A percentile compares a stretch with the other conserved stretches of the same genome.
Conservation (phyloP, 2,113 vertebrate species). For the Chaenogobius annularis region DNA sequence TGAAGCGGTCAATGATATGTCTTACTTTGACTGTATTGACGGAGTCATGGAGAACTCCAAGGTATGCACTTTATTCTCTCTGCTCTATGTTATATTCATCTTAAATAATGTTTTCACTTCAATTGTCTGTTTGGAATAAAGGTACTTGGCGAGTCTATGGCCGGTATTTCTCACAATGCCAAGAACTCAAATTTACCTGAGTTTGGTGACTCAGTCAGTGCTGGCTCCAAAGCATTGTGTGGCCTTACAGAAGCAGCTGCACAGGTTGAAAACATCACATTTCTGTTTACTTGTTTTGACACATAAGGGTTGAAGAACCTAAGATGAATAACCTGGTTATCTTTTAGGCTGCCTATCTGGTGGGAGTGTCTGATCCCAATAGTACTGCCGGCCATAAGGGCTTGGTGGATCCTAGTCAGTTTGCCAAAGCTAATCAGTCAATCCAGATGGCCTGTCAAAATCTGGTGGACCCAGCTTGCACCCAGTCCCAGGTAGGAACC, state of each 20-base stretch:
- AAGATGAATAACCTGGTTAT: constrained; percentile 7
- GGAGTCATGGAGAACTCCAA: constrained; percentile 99
- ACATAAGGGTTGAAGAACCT: neutral
- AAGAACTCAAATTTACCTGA: constrained; percentile 95
- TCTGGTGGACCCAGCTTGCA: constrained; percentile 92
- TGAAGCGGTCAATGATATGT: constrained; percentile 89
- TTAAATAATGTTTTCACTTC: neutral
- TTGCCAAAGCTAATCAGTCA: constrained; percentile 94
- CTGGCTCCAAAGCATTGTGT: constrained; percentile 93
- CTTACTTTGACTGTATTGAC: constrained; percentile 98
- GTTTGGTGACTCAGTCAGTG: constrained; percentile 90
- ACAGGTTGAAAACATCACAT: constrained; percentile 80
- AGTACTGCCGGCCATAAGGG: constrained; percentile 94
- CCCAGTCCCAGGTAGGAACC: constrained; percentile 88
- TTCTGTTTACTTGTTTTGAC: neutral
- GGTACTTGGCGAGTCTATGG: constrained; percentile 97
- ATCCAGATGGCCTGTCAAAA: constrained; percentile 99
- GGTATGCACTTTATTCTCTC: constrained; percentile 63
- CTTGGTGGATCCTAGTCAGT: constrained; percentile 94
- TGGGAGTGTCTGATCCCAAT: constrained; percentile 92
- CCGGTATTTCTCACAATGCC: constrained; percentile 95
- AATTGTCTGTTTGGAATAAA: constrained; percentile 45
- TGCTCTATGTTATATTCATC: neutral
- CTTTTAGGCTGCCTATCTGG: constrained; percentile 89
- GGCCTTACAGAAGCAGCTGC: constrained; percentile 94